Conservation (phyloP, 2,888 invertebrate genomes). For the Alviniconcha strummeri region DNA sequence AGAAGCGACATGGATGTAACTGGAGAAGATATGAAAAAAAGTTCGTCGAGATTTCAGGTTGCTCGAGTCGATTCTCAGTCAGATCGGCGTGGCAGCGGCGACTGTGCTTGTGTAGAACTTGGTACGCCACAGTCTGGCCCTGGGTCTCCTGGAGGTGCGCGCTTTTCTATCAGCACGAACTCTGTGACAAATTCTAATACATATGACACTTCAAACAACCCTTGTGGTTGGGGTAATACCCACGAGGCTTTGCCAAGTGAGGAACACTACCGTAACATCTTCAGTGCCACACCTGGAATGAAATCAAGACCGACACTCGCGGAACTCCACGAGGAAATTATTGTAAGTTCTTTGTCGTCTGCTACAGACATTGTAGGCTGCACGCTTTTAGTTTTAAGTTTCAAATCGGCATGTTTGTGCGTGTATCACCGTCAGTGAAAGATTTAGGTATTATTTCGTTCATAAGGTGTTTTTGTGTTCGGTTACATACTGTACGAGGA, state of each 20-base stretch:
- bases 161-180: conserved; percentile 40
- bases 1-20: conserved; percentile 33
- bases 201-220: conserved; percentile 45
- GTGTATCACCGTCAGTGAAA: too few species aligned
- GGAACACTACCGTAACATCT: conserved; percentile 65
- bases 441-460: too few species aligned
- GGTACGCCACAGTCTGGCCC: conserved; percentile 28
- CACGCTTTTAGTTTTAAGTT: too few species aligned
- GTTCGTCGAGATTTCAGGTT: conserved; percentile 61
- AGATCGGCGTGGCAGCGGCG: conserved; percentile 36
- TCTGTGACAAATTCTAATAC: conserved; percentile 37
- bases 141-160: conserved; percentile 42
- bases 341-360: conserved; percentile 45
- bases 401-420: too few species aligned
- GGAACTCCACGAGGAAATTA: conserved; percentile 72
- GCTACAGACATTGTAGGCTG: conserved; percentile 1
- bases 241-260: conserved; percentile 64
- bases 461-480: too few species aligned
- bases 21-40: conserved; percentile 47
- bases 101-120: conserved; percentile 13
- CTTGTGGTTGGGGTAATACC: conserved; percentile 60
- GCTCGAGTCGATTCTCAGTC: conserved; percentile 61
- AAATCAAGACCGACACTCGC: conserved; percentile 72
- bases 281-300: conserved; percentile 60
- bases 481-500: too few species aligned